A percentile compares a stretch with the other conserved stretches of the same genome.
phyloP scores from a whole-genome alignment of 2,113 vertebrate genomes.

The Lucifuga dentata region DNA sequence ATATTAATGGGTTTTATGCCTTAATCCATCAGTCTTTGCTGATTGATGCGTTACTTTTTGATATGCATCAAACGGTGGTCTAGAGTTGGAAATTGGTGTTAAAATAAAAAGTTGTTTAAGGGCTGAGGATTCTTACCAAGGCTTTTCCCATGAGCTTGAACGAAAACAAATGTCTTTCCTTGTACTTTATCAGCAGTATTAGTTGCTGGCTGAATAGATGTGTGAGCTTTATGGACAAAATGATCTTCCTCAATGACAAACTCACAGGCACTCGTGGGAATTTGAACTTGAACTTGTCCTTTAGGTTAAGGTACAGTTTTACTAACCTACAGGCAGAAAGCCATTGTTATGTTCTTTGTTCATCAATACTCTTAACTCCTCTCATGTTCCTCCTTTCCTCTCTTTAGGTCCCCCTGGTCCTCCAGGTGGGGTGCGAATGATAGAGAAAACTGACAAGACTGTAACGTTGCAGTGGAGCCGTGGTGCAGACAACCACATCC shows the following conservation, averaged over 20 bases:
- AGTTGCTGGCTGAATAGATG: too few species aligned
- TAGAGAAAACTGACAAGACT: constrained; percentile 86
- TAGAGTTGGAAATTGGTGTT: constrained; percentile 6
- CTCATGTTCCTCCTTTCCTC: background rate
- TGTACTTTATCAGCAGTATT: too few species aligned
- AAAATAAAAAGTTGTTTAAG: constrained; percentile 24
- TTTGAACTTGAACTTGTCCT: background rate
- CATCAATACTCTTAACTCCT: constrained; percentile 8
- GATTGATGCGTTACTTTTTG: too few species aligned
- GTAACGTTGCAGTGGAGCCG: constrained; percentile 93
- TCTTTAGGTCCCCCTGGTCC: constrained; percentile 93
- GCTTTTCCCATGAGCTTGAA: constrained; percentile 10
- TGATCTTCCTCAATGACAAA: too few species aligned
- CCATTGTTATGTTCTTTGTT: too few species aligned
- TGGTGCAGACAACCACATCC: constrained; percentile 95
- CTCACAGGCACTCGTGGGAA: background rate
- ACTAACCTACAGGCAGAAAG: too few species aligned
- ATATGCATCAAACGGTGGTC: constrained; percentile 30
- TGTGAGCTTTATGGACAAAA: too few species aligned
- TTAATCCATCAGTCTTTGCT: constrained; percentile 41
- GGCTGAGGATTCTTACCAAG: constrained; percentile 3
- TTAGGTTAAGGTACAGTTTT: background rate
- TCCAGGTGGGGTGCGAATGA: constrained; percentile 90
- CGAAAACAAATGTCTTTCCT: constrained; percentile 13
- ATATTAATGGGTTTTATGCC: constrained; percentile 34